Percentiles rank a stretch among this genome's conserved stretches.
phyloP scores from a whole-genome alignment of 1,140 invertebrate genomes.

The Sweltsa coloradensis region DNA sequence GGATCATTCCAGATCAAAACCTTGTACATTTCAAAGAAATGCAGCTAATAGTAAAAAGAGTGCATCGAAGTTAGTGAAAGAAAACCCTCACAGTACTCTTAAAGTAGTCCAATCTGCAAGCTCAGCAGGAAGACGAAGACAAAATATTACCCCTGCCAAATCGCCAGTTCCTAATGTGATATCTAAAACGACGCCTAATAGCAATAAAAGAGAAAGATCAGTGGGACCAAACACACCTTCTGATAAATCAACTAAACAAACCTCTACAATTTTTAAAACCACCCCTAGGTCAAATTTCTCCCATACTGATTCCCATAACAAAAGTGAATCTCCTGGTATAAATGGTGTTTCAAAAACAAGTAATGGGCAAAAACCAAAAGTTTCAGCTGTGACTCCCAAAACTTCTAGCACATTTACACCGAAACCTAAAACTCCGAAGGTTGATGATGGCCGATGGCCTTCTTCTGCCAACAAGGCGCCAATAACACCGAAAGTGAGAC shows the following conservation, averaged over 20 bases:
- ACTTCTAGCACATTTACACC: neutral
- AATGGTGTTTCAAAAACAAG: no score
- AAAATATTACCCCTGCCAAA: neutral
- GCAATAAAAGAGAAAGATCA: no score
- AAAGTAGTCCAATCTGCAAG: neutral
- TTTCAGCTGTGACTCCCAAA: neutral
- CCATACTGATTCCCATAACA: no score
- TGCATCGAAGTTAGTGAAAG: neutral
- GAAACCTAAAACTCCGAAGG: constrained; percentile 35
- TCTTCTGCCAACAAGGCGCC: constrained; percentile 24
- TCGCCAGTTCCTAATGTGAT: neutral
- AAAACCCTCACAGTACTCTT: neutral
- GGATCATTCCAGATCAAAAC: constrained; percentile 37
- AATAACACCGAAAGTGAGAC: neutral
- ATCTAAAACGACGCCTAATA: no score
- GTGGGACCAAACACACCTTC: no score
- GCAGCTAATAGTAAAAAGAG: neutral
- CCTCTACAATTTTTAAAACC: no score
- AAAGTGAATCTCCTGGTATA: no score
- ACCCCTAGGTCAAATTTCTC: no score
- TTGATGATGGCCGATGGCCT: constrained; percentile 56
- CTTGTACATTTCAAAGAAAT: neutral
- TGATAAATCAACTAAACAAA: no score
- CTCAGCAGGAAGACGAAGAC: neutral
- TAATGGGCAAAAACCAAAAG: neutral